Conservation (phyloP, 2,888 invertebrate species). For the Machimus rusticus region DNA sequence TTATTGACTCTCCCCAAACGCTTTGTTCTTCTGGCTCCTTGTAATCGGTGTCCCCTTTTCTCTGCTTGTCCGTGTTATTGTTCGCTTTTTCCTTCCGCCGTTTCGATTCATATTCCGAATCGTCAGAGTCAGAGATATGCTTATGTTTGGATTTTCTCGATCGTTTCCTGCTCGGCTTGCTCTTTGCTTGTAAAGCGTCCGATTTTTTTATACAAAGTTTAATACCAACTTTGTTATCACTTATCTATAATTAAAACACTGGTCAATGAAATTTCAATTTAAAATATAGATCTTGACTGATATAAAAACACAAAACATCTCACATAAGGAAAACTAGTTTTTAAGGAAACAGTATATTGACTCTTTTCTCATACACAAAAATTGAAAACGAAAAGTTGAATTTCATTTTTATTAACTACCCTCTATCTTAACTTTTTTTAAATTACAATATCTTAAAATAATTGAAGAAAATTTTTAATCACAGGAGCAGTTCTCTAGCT, state of each 20-base stretch:
- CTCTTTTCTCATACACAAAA: no score
- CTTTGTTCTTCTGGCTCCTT: constrained; percentile 64
- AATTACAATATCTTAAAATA: no score
- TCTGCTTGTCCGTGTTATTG: constrained; percentile 55
- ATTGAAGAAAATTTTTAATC: no score
- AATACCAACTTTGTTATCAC: constrained; percentile 63
- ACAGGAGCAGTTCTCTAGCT: no score
- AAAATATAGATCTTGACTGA: background rate
- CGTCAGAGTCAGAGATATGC: constrained; percentile 64
- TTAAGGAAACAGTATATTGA: no score
- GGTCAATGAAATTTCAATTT: background rate
- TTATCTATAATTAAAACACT: constrained; percentile 59
- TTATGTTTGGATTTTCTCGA: constrained; percentile 59
- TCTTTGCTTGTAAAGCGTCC: constrained; percentile 52
- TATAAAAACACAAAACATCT: background rate
- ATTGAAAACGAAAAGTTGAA: no score
- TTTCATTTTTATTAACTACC: no score
- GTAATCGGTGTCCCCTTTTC: constrained; percentile 56
- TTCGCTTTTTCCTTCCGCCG: constrained; percentile 58
- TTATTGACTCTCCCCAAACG: constrained; percentile 67
- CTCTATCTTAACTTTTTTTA: no score
- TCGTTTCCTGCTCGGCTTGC: constrained; percentile 56
- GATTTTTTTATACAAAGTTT: constrained; percentile 63
- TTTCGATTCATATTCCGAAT: constrained; percentile 64
- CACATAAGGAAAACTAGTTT: no score